A percentile compares a stretch with the other conserved stretches of the same genome.
phyloP scores from a whole-genome alignment of 2,888 invertebrate genomes.

The Blera fallax region DNA sequence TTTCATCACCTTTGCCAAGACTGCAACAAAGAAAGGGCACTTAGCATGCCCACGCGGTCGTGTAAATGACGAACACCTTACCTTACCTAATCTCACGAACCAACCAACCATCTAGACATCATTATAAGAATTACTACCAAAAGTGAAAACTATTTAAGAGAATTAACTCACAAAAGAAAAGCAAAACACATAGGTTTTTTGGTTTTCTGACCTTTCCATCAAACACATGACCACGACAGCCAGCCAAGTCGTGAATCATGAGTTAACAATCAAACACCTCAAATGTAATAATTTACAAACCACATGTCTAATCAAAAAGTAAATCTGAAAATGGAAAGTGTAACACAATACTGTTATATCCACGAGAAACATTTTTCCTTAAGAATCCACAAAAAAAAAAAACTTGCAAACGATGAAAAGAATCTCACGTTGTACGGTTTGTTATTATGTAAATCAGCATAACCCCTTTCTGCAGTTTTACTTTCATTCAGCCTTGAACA shows the following conservation, averaged over 20 bases:
- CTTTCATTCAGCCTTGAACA: conserved; percentile 69
- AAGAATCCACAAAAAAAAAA: conserved; percentile 27
- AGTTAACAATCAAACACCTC: neutral
- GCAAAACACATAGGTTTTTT: neutral
- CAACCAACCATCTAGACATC: neutral
- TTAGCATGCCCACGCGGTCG: neutral
- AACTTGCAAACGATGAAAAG: conserved; percentile 4
- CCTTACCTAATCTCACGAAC: neutral
- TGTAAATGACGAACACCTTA: neutral
- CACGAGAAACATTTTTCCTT: neutral
- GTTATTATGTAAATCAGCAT: conserved; percentile 43
- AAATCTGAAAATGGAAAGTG: conserved; percentile 43
- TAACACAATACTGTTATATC: neutral
- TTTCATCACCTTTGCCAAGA: neutral
- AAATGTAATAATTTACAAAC: neutral
- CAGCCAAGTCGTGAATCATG: conserved; percentile 6
- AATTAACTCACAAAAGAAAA: neutral
- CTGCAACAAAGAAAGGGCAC: neutral
- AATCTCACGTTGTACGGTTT: conserved; percentile 19
- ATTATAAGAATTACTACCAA: neutral
- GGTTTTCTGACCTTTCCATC: conserved; percentile 16
- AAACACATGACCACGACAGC: neutral
- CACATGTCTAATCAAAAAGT: conserved; percentile 5
- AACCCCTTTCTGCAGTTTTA: conserved; percentile 6
- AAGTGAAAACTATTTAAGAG: neutral